Conservation (phyloP, 2,888 invertebrate genomes). For the Hirtodrosophila duncani region DNA sequence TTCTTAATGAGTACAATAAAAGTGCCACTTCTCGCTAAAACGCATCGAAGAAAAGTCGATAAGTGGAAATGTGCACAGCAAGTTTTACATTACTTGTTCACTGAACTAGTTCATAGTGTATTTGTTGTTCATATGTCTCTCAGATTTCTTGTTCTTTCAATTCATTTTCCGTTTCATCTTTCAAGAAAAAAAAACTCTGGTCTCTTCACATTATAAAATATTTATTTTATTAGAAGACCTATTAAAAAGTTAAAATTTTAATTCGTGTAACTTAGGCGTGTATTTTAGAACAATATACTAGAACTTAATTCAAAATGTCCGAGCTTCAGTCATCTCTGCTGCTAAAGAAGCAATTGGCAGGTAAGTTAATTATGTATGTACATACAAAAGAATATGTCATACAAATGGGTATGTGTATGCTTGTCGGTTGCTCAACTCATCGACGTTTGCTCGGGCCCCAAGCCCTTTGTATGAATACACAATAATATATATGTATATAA, state of each 20-base stretch:
- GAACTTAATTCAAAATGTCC: constrained; percentile 83
- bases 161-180: constrained; percentile 16
- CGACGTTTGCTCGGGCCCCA: too few species aligned
- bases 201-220: constrained; percentile 29
- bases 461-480: not conserved
- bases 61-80: too few species aligned
- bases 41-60: too few species aligned
- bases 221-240: constrained; percentile 12
- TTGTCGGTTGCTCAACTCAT: too few species aligned
- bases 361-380: constrained; percentile 80
- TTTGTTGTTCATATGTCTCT: too few species aligned
- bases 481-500: not conserved
- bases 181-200: constrained; percentile 39
- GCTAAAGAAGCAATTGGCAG: constrained; percentile 97
- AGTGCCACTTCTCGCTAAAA: too few species aligned
- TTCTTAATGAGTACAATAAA: too few species aligned
- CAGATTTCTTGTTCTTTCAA: not conserved
- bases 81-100: not conserved
- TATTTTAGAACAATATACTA: constrained; percentile 27
- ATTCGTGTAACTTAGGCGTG: constrained; percentile 35
- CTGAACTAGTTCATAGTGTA: constrained; percentile 3
- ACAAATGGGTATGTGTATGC: too few species aligned
- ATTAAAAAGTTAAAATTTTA: constrained; percentile 29
- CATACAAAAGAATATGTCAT: too few species aligned
- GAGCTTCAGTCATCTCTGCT: constrained; percentile 96